Evolutionary conservation across 2,797 vertebrate genomes (phyloP).

Genomic region (Gila robusta): DNA sequence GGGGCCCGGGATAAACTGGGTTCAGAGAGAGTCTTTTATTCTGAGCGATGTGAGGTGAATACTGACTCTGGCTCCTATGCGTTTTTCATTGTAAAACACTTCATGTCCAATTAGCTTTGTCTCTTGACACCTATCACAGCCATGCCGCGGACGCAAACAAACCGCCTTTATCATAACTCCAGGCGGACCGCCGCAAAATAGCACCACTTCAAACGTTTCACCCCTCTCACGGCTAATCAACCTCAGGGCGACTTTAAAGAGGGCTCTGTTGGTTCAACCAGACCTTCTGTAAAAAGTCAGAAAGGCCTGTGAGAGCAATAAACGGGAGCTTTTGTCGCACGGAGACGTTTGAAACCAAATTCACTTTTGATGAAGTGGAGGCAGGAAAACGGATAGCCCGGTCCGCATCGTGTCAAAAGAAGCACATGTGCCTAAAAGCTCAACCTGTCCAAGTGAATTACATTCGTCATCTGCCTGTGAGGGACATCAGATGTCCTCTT

Average conservation of each 20-base stretch:
- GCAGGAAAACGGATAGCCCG: constrained; percentile 4
- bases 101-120: constrained; percentile 53
- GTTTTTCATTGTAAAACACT: constrained; percentile 49
- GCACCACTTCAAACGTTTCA: constrained; percentile 42
- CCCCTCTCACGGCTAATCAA: constrained; percentile 27
- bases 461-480: constrained; percentile 14
- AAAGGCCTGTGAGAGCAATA: constrained; percentile 16
- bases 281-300: constrained; percentile 21
- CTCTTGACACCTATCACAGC: constrained; percentile 31
- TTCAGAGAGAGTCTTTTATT: constrained; percentile 75
- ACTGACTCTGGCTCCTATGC: constrained; percentile 48
- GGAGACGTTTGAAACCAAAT: constrained; percentile 23
- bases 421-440: constrained; percentile 56
- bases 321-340: constrained; percentile 2
- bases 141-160: constrained; percentile 36
- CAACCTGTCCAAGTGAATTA: constrained; percentile 58
- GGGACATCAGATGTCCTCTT: constrained; percentile 53
- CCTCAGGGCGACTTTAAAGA: constrained; percentile 37
- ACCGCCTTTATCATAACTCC: constrained; percentile 30
- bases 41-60: constrained; percentile 68
- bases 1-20: constrained; percentile 75
- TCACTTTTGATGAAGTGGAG: constrained; percentile 25
- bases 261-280: constrained; percentile 3
- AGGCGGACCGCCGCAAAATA: neutral
- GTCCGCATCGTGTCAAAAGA: neutral